Base-by-base conservation (phyloP, 2,797 vertebrate genomes). In the Hyperoplus lanceolatus region DNA sequence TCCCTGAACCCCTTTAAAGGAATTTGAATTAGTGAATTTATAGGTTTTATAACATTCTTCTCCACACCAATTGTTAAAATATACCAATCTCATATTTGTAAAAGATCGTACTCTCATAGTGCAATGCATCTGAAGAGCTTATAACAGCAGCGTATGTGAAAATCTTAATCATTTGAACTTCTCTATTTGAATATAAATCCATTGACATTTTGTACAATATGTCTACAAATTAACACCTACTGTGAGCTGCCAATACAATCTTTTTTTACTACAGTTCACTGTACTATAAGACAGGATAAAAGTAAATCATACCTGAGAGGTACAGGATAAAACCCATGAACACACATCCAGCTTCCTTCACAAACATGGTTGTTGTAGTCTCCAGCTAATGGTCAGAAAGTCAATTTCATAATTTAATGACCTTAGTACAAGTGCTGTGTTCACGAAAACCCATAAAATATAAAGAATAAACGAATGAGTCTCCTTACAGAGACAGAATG, bases 291-390 rank as follows among this genome's bases (percentile, higher is more conserved):
- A 53, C 18, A 0, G 0, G 8, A 53, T 70, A 64, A 63, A 13
- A 63, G 4, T n/a, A 2, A 38, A 51, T 59, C 38, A 9, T 75
- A 75, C 75, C 75, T 70, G 75, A 63, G 38, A 64, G 3, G 29
- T 41, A 18, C 18, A 77, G 53, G 39, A 77, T 36, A 2, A 64
- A 36, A 42, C 18, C 38, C 18, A 58, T 4, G 8, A 49, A 62
- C 38, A 58, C 21, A 46, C 9, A 58, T 14, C 39, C 38, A 51
- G 45, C 59, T 63, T 58, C 53, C 57, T 15, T 36, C 41, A 62
- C 21, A 18, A 64, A 48, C 75, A 77, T 77, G 59, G 59, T 53
- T 51, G 46, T 8, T 14, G 36, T 8, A 29, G n/a, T 57, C 45
- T 50, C 21, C 16, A 41, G 1, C 3, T 29, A 39, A 29, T 8